A percentile compares a stretch with the other conserved stretches of the same genome.
phyloP scores from a whole-genome alignment of 2,113 vertebrate genomes.

The Raja brachyura region DNA sequence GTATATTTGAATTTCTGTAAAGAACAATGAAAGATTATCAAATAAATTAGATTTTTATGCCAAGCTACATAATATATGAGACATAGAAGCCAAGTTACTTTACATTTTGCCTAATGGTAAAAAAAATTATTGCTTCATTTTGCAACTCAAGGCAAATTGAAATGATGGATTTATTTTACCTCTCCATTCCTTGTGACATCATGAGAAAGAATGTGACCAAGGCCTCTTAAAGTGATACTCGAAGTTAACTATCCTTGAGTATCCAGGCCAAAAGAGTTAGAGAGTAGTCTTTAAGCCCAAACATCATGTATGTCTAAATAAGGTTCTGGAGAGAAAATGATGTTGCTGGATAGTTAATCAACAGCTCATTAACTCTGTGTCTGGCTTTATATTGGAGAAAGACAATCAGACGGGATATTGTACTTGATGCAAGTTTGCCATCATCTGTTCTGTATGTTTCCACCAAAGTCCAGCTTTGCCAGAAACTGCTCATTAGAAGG shows the following conservation, averaged over 20 bases:
- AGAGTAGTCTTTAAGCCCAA: not conserved
- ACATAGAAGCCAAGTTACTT: not conserved
- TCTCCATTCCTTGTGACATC: not conserved
- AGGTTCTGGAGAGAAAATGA: not conserved
- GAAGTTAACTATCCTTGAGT: not conserved
- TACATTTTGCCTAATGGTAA: not conserved
- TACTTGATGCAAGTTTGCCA: not conserved
- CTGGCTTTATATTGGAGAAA: not conserved
- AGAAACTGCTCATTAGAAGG: not conserved
- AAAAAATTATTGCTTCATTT: not conserved
- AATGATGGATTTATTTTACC: not conserved
- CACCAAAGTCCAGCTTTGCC: not conserved
- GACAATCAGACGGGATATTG: not conserved
- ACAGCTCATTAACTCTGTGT: not conserved
- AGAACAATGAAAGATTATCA: constrained; percentile 17
- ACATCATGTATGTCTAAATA: not conserved
- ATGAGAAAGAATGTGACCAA: not conserved
- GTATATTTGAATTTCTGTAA: not conserved
- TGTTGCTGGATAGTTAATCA: not conserved
- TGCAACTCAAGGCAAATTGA: not conserved
- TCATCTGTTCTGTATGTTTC: not conserved
- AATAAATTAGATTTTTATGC: constrained; percentile 3
- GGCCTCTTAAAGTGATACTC: not conserved
- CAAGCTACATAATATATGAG: constrained; percentile 8
- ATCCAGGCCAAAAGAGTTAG: not conserved